Evolutionary conservation across 35 echinoderm and acorn worm genomes (phyloP), one percentile per base, ranked within the genome.

Genomic region (Ophiothrix spiculata): DNA sequence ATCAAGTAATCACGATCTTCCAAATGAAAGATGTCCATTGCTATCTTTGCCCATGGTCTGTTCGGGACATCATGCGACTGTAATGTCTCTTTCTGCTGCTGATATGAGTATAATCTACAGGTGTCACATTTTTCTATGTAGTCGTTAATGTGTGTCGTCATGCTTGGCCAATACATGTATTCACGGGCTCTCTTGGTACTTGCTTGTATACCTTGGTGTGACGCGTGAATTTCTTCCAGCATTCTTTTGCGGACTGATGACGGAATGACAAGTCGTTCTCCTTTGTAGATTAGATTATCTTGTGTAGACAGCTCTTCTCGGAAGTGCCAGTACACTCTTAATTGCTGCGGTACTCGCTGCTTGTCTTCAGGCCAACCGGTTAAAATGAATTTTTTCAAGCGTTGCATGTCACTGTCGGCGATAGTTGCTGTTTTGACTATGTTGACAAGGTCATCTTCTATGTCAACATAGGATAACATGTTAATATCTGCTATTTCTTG

Each of bases 221-320:
- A 76, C 1, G 77, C 64, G 38, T 92, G 77, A 12, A 82, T 83
- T 60, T 77, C 75, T 31, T 76, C 38, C 45, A 84, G 37, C 80
- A 90, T 76, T 56, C 77, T 37, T 64, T 16, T 14, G 32, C 77
- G 78, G 3, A 81, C 11, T n/a, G 37, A 74, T 75, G 35, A 31
- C 31, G 86, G 90, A 31, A 92, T 88, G 32, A 92, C 34, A 17
- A 88, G 74, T 75, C 90, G 15, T 16, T 64, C 39, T 64, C 78
- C 56, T 33, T 54, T 81, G 34, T 88, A 77, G 14, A 91, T 79
- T 17, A 91, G 56, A 23, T 75, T 78, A 45, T 92, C 88, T 69
- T 83, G 38, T 16, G 81, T 56, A 34, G 85, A 64, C 19, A 89
- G 75, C 81, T 92, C 85, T 77, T 92, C 90, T 75, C 86, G 54